Percentiles rank a stretch among this genome's conserved stretches.
These are phyloP conservation scores for Chionomys nivalis DNA, from an alignment of 2,113 vertebrate species.

Conservation along the genomic window DNA sequence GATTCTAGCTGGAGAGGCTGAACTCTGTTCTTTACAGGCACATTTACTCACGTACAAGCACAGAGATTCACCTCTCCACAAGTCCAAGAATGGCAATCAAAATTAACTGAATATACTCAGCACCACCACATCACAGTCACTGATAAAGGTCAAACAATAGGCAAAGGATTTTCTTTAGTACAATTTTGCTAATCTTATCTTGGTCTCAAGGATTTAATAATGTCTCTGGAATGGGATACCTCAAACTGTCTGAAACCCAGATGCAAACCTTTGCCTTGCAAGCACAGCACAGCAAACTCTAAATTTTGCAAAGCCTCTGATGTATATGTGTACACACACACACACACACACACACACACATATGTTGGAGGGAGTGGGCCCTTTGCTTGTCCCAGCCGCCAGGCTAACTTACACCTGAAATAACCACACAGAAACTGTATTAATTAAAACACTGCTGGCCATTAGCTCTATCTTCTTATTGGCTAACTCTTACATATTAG, in stretches of 20 bases:
- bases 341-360: no score
- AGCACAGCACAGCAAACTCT: not conserved
- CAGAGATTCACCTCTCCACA: not conserved
- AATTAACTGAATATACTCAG: not conserved
- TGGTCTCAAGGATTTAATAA: not conserved
- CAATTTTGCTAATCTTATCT: not conserved
- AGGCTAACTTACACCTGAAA: no score
- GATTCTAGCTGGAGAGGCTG: not conserved
- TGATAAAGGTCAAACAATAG: not conserved
- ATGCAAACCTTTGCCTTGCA: constrained; percentile 1
- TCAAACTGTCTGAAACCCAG: not conserved
- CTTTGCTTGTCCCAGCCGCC: no score
- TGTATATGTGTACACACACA: not conserved
- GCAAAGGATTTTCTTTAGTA: not conserved
- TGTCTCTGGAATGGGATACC: not conserved
- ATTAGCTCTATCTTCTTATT: no score
- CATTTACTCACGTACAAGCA: not conserved
- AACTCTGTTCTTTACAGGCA: not conserved
- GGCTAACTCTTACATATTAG: no score
- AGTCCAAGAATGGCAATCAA: not conserved
- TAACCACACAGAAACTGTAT: no score
- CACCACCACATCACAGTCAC: not conserved
- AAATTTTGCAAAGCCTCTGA: no score
- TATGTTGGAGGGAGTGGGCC: no score
- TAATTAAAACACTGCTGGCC: no score